Base-by-base conservation (phyloP, 2,797 vertebrate species). In the Brotula barbata region DNA sequence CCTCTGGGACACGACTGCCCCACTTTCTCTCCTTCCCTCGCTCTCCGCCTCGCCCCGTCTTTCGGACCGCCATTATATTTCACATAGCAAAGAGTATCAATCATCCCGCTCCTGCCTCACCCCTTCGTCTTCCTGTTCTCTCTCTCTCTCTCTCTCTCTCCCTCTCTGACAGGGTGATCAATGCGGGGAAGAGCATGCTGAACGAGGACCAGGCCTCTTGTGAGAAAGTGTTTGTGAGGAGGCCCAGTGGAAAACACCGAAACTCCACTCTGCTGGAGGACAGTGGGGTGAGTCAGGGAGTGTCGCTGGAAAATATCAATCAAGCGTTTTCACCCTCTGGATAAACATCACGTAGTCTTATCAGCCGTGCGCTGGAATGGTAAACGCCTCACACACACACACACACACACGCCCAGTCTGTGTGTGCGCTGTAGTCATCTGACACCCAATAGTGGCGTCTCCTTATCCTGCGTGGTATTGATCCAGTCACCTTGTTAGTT, bases 131-230 rank as follows among this genome's bases (percentile, higher is more conserved):
- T 12, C 37, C n/a, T 1, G 57, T 23, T 69, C 16, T 59, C n/a
- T 14, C 14, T 19, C 19, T n/a, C 14, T 23, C 31, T n/a, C 25
- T 23, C n/a, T 36, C 15, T 54, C 16, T n/a, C n/a, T n/a, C n/a
- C n/a, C n/a, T 58, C 45, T 70, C 72, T 57, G 9, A 43, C 90
- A 99, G 97, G 89, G 96, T 97, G 83, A 97, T 98, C 84, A 99
- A 99, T 25, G 96, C 96, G 0, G 97, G 97, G 56, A 99, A 99
- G 90, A 99, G 97, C 89, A 94, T 95, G 86, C 92, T 98, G 87
- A 99, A 99, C 1, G 97, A 99, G 84, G 97, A 99, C 89, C 97
- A 99, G 91, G 97, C 95, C 0, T 94, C 93, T 14, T 97, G 95
- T 14, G 95, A 99, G 80, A 93, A 95, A 69, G 87, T 99, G 72